Base-by-base conservation (phyloP, 2,888 invertebrate species). In the Linnaemya tessellans region DNA sequence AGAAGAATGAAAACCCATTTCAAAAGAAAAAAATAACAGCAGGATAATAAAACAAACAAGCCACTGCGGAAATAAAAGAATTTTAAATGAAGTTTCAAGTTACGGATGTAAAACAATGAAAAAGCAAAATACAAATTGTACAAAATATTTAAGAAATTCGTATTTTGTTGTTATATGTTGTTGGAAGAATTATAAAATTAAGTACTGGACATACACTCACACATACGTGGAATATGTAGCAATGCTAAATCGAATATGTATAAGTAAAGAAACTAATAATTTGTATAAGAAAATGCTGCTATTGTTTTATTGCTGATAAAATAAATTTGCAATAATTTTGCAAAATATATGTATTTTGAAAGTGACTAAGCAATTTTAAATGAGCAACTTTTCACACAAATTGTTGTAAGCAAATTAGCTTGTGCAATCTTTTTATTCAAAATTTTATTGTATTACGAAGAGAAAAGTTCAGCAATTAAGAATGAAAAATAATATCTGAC, bases 1-100 rank as follows among this genome's bases (percentile, higher is more conserved):
- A 13, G 3, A 41, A 9, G 22, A 73, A 25, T 60, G 58, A 65
- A 30, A 84, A 78, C 20, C 60, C 56, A 78, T 74, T 84, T n/a
- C 13, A 35, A 62, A 54, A 51, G 58, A 38, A 46, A 49, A 70
- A 41, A 54, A 80, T 71, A 46, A 43, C 41, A 74, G 20, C 35
- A 58, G 13, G n/a, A 58, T 54, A 67, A 65, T 56, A 81, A 73
- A 70, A 77, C 71, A 78, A 81, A 75, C 70, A 81, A 81, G 46
- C 70, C 79, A 64, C 85, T 79, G 60, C 82, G 85, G 85, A 85
- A 85, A 85, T 75, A 82, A 85, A 85, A 75, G 85, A 85, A 85
- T 83, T 83, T 75, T 80, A 80, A 83, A 82, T 82, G 82, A 85
- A 85, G 75, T 85, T 85, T 80, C 75, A 80, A 85, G 79, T 71